phyloP scores from a whole-genome alignment of 1,140 invertebrate species.

The Tribolium castaneum region DNA sequence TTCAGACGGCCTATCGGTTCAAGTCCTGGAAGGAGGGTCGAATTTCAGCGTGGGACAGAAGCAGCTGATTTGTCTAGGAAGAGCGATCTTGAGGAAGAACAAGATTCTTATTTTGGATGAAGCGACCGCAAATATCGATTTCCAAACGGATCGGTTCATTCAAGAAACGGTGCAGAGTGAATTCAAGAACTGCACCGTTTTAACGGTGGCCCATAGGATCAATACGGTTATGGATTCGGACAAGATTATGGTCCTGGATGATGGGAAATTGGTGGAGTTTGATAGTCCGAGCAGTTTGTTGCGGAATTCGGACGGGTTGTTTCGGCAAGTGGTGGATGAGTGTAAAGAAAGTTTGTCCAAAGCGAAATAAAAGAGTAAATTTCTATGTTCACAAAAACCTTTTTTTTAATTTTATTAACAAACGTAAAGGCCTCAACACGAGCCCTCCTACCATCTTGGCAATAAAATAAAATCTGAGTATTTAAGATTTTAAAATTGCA shows the following conservation, averaged over 20 bases:
- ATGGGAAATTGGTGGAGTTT: conserved; percentile 74
- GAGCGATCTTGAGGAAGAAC: conserved; percentile 69
- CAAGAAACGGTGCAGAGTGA: conserved; percentile 71
- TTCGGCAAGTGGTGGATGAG: conserved; percentile 74
- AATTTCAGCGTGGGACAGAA: conserved; percentile 69
- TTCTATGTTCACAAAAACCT: no score
- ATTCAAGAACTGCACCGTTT: conserved; percentile 74
- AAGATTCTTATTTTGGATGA: conserved; percentile 71
- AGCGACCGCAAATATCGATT: conserved; percentile 71
- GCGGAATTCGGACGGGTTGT: conserved; percentile 70
- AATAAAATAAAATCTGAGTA: no score
- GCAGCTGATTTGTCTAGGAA: conserved; percentile 73
- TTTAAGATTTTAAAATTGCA: no score
- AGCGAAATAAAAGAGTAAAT: background rate
- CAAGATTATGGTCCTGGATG: conserved; percentile 78
- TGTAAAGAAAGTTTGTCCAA: background rate
- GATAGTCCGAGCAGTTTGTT: conserved; percentile 77
- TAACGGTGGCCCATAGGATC: conserved; percentile 84
- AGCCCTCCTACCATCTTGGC: no score
- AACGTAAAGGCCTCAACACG: no score
- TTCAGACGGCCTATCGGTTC: conserved; percentile 52
- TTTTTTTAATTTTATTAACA: no score
- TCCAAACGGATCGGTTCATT: conserved; percentile 72
- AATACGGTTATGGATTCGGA: conserved; percentile 86
- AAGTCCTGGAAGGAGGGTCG: conserved; percentile 72